A percentile compares a stretch with the other conserved stretches of the same genome.
These are phyloP conservation scores for Argyrosomus japonicus DNA, from an alignment of 2,113 vertebrate genomes.

Conservation along the genomic window DNA sequence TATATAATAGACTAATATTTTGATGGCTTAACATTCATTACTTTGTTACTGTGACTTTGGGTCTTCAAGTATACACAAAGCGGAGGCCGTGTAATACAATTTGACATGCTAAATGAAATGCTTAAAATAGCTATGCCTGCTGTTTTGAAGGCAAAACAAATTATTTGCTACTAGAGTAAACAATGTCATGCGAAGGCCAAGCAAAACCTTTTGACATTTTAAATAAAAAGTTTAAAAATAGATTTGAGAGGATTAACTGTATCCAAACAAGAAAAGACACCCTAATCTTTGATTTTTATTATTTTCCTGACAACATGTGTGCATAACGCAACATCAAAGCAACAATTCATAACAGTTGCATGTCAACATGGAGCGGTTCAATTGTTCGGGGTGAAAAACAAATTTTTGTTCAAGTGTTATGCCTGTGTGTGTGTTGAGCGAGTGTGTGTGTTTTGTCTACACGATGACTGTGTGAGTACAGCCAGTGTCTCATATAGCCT, in stretches of 20 bases:
- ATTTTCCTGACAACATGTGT: slow-evolving; percentile 50
- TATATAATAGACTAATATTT: slow-evolving; percentile 34
- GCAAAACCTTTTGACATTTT: slow-evolving; percentile 67
- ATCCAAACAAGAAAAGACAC: slow-evolving; percentile 17
- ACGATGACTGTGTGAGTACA: slow-evolving; percentile 29
- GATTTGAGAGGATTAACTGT: slow-evolving; percentile 62
- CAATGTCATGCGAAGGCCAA: slow-evolving; percentile 65
- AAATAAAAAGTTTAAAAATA: slow-evolving; percentile 63
- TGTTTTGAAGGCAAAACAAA: slow-evolving; percentile 61
- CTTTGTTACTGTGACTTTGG: slow-evolving; percentile 52
- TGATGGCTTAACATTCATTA: slow-evolving; percentile 63
- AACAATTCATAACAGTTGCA: slow-evolving; percentile 58
- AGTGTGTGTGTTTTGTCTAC: slow-evolving; percentile 38
- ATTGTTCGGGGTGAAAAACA: slow-evolving; percentile 49
- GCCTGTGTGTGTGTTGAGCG: slow-evolving; percentile 19
- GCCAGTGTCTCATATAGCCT: slow-evolving; percentile 49
- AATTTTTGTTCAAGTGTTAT: slow-evolving; percentile 32
- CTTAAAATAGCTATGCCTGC: slow-evolving; percentile 67
- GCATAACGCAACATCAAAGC: slow-evolving; percentile 74
- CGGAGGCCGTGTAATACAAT: slow-evolving; percentile 64
- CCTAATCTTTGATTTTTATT: slow-evolving; percentile 48
- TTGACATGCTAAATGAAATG: slow-evolving; percentile 73
- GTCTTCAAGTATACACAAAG: slow-evolving; percentile 46
- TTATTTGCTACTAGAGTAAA: slow-evolving; percentile 63
- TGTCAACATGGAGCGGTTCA: slow-evolving; percentile 25